phyloP scores from a whole-genome alignment of 2,113 vertebrate species.

The Colistium nudipinnis region DNA sequence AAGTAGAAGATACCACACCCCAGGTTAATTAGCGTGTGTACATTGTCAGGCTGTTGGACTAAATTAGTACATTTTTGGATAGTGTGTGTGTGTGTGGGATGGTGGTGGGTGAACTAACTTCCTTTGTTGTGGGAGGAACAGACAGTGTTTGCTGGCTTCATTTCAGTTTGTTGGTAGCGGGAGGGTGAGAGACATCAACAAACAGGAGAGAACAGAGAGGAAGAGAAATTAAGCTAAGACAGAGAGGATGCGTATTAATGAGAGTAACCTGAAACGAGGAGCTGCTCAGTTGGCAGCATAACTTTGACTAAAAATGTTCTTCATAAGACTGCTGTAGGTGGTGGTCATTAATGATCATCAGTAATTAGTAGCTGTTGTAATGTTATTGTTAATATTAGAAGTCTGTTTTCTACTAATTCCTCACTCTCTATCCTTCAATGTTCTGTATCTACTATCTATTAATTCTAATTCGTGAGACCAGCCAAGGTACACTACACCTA shows the following conservation, averaged over 20 bases:
- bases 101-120: constrained; percentile 54
- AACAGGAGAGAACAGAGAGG: constrained; percentile 18
- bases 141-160: constrained; percentile 60
- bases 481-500: too few species aligned
- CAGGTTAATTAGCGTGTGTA: constrained; percentile 30
- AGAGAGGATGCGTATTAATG: constrained; percentile 40
- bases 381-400: too few species aligned
- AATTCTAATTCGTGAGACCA: too few species aligned
- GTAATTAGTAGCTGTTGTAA: too few species aligned
- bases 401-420: too few species aligned
- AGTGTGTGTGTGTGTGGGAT: constrained; percentile 35
- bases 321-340: neutral
- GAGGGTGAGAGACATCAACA: constrained; percentile 59
- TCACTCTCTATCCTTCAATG: too few species aligned
- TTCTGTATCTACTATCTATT: too few species aligned
- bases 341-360: too few species aligned
- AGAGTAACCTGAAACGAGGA: constrained; percentile 33
- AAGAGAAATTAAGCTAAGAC: constrained; percentile 42
- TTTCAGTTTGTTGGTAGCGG: constrained; percentile 57
- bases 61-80: constrained; percentile 15
- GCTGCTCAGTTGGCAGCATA: constrained; percentile 14
- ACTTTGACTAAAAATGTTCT: constrained; percentile 7
- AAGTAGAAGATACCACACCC: constrained; percentile 17
- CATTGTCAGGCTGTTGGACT: constrained; percentile 15
- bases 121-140: constrained; percentile 66